Evolutionary conservation across 2,113 vertebrate genomes (phyloP), one percentile per base, ranked within the genome.

Genomic region (Clarias batrachus): DNA sequence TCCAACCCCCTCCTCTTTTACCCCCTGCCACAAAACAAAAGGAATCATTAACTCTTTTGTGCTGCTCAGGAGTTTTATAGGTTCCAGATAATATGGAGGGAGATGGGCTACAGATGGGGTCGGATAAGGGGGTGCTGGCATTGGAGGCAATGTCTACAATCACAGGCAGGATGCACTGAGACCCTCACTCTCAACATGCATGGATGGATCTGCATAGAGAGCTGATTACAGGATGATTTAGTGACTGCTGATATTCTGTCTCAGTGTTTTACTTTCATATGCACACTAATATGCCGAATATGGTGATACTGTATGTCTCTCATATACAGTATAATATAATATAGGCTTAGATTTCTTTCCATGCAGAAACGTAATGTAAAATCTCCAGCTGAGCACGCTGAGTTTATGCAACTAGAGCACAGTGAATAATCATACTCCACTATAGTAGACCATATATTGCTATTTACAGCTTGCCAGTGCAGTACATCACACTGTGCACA

Each of bases 21-120:
- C 73, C 81, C 83, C 85, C 86, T 93, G 92, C 88, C 91, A 91
- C 90, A 90, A 92, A 94, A 96, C 93, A 95, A 96, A 96, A 93
- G 93, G 93, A 93, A 95, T 94, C 93, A 96, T 96, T 95, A 95
- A 95, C 94, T 94, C 95, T 95, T 95, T 95, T 94, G 93, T 95
- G 93, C 93, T 92, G 94, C 91, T 93, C 93, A 91, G 93, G 93
- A 94, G 92, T 95, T 95, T 96, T 95, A 94, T 93, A 93, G 94
- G 94, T 93, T 93, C 93, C 89, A 94, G 94, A 94, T 95, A 94
- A 94, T 95, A 93, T 92, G 86, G 93, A 94, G 94, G 93, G 93
- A 92, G 93, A 92, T 91, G 91, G 93, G 91, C 88, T 94, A 94
- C 94, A 94, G 93, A 94, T 92, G 93, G 94, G 93, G 93, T 94